These are phyloP conservation scores for Brachypodius melanocephalos DNA, from an alignment of 2,113 vertebrate species.

Conservation along the genomic window DNA sequence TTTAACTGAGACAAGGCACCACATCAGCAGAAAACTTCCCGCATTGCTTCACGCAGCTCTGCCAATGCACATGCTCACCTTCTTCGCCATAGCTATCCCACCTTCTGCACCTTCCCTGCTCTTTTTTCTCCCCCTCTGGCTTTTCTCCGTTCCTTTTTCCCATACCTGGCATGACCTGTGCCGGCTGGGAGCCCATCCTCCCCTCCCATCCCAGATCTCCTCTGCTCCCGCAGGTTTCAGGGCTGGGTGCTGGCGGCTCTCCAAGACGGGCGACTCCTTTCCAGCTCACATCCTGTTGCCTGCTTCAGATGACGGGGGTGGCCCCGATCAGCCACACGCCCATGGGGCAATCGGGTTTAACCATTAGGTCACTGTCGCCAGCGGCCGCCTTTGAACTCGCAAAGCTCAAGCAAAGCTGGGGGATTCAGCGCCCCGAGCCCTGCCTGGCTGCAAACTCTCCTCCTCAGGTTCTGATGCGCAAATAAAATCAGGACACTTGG, in stretches of 20 bases:
- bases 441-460: not conserved
- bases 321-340: not conserved
- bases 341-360: not conserved
- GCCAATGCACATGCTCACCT: not conserved
- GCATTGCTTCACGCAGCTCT: not conserved
- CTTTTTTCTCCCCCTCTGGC: not conserved
- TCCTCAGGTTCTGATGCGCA: not conserved
- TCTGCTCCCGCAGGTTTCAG: slow-evolving; percentile 27
- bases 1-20: not conserved
- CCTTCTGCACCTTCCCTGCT: not conserved
- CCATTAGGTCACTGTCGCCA: not conserved
- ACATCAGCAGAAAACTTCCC: not conserved
- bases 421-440: not conserved
- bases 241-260: not conserved
- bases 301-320: not conserved
- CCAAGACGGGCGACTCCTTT: not conserved
- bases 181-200: not conserved
- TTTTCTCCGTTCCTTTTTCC: not conserved
- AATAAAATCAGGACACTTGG: not conserved
- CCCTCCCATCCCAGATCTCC: not conserved
- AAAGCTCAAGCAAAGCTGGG: not conserved
- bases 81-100: not conserved
- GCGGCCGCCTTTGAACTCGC: not conserved
- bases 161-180: not conserved
- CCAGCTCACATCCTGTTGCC: slow-evolving; percentile 59